Percentiles rank a stretch among this genome's conserved stretches.
Evolutionary conservation across 2,888 invertebrate species (phyloP).

Genomic region (Diaphora mendica): DNA sequence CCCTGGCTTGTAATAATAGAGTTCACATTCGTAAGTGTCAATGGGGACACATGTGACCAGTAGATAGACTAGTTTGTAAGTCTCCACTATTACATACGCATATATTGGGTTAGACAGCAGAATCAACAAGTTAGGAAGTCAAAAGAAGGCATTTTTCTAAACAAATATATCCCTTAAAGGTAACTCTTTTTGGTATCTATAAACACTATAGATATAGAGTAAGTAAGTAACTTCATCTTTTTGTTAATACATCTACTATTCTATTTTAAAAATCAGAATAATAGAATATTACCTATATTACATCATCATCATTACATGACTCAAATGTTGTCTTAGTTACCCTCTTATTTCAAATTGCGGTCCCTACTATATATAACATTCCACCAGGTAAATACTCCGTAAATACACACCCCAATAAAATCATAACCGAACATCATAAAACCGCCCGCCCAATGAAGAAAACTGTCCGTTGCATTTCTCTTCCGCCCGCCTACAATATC

Average conservation of each 20-base stretch:
- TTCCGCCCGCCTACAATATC: conserved; percentile 85
- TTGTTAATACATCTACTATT: neutral
- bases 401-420: conserved; percentile 72
- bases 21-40: neutral
- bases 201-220: neutral
- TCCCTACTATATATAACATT: conserved; percentile 20
- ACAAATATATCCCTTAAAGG: neutral
- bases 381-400: conserved; percentile 53
- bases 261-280: neutral
- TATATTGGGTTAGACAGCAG: neutral
- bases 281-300: neutral
- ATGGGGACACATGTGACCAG: neutral
- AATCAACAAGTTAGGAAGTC: neutral
- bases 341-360: neutral
- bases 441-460: conserved; percentile 83
- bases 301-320: neutral
- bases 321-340: neutral
- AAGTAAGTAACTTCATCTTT: neutral
- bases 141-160: neutral
- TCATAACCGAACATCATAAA: conserved; percentile 84
- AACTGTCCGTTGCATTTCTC: conserved; percentile 66
- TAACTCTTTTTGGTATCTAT: neutral
- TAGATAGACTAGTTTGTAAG: neutral
- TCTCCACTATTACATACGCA: neutral
- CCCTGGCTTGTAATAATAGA: neutral